phyloP scores from a whole-genome alignment of 1,140 invertebrate species.

The Saccostrea cuccullata region DNA sequence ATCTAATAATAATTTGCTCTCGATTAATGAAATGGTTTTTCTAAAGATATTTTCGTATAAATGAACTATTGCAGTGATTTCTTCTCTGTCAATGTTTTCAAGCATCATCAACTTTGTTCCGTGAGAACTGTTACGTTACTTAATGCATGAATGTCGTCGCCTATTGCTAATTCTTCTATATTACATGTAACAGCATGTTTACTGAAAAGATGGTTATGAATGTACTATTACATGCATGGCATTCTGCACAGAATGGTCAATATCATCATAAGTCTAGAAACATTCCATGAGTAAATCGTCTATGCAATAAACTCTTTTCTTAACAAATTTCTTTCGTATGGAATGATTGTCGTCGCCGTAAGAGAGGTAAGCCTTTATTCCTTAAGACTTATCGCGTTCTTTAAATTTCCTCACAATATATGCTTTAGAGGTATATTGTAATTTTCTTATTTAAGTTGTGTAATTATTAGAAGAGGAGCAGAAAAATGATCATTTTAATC shows the following conservation, averaged over 20 bases:
- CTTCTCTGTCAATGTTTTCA: constrained; percentile 43
- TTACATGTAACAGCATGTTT: constrained; percentile 33
- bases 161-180: neutral
- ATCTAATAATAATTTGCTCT: constrained; percentile 51
- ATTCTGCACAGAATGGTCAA: constrained; percentile 35
- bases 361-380: constrained; percentile 40
- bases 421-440: no score
- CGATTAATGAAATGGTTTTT: constrained; percentile 23
- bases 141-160: constrained; percentile 41
- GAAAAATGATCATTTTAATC: no score
- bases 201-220: constrained; percentile 54
- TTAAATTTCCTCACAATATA: constrained; percentile 47
- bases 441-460: no score
- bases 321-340: constrained; percentile 45
- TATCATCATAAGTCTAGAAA: constrained; percentile 46
- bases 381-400: neutral
- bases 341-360: constrained; percentile 4
- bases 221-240: no score
- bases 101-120: constrained; percentile 40
- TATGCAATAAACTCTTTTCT: constrained; percentile 49
- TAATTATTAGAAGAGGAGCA: no score
- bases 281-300: constrained; percentile 56
- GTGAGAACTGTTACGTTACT: constrained; percentile 41
- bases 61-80: constrained; percentile 48
- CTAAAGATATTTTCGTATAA: constrained; percentile 58